Evolutionary conservation across 2,888 invertebrate species (phyloP).

Genomic region (Patella pellucida): DNA sequence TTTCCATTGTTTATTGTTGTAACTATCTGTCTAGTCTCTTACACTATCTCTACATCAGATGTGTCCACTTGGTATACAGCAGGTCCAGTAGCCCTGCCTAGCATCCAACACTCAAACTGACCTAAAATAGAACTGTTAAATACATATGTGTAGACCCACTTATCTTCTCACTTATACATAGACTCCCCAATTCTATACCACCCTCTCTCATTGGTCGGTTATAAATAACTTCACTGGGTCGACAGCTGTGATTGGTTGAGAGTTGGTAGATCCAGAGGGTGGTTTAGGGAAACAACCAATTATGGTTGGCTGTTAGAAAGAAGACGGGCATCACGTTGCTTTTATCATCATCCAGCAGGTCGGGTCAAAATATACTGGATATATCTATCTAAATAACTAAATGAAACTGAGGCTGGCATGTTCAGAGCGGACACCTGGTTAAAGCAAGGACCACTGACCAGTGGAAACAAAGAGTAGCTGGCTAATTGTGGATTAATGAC

Average conservation of each 20-base stretch:
- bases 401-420: background rate
- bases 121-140: too few relatives aligned
- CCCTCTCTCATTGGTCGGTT: conserved; percentile 39
- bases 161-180: too few relatives aligned
- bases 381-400: background rate
- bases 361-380: too few relatives aligned
- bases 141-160: too few relatives aligned
- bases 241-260: background rate
- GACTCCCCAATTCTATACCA: background rate
- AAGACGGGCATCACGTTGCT: background rate
- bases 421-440: too few relatives aligned
- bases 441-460: too few relatives aligned
- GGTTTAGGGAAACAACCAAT: background rate
- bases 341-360: too few relatives aligned
- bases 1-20: too few relatives aligned
- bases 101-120: background rate
- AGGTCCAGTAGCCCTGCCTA: background rate
- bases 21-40: too few relatives aligned
- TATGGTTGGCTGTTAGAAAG: conserved; percentile 7
- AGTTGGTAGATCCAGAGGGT: background rate
- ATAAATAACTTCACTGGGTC: conserved; percentile 23
- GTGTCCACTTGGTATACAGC: too few relatives aligned
- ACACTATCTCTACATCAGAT: too few relatives aligned
- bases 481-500: background rate
- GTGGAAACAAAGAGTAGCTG: background rate